Base-by-base conservation (phyloP, 2,888 invertebrate species). In the Synanthedon vespiformis region DNA sequence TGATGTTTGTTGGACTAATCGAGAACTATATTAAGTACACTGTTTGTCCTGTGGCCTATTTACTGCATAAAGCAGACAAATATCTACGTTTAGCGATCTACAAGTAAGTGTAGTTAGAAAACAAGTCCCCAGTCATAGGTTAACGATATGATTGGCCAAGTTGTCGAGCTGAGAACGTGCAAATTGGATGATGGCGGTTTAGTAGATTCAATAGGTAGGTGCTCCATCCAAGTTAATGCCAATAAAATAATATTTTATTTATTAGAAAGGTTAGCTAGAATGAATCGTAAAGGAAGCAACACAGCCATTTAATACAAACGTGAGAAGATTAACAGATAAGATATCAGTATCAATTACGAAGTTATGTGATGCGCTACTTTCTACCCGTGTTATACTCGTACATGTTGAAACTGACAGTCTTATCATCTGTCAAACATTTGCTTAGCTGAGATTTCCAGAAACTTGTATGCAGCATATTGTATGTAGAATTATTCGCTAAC, bases 71-170 rank as follows among this genome's bases (percentile, higher is more conserved):
- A 34, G 10, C 10, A 10, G 34, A 34, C 34, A 34, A 34, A 34
- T 34, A 34, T 10, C 34, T 34, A 34, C 34, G 8, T 10, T 34
- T 34, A 34, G 34, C 8, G 34, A 34, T 34, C 34, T 34, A 34
- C 34, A 2, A 34, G 34, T 34, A 2, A 34, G 34, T 34, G 34
- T 34, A 34, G 34, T 34, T 34, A 34, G 10, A 34, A 10, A 50
- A 57, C 58, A 55, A 61, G 55, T 59, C 55, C 57, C 48, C 61
- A 57, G 65, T 57, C 68, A 67, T 65, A 76, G 83, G 84, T 84
- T 82, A 85, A 85, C 79, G 74, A 82, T 77, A 77, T 81, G 80
- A 83, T 84, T 80, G 78, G 68, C 67, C 71, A 80, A 77, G 77
- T 80, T 78, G 80, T 77, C 81, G 77, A 74, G 74, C 73, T 61